Evolutionary conservation across 2,113 vertebrate genomes (phyloP).

Genomic region (Mus spicilegus): DNA sequence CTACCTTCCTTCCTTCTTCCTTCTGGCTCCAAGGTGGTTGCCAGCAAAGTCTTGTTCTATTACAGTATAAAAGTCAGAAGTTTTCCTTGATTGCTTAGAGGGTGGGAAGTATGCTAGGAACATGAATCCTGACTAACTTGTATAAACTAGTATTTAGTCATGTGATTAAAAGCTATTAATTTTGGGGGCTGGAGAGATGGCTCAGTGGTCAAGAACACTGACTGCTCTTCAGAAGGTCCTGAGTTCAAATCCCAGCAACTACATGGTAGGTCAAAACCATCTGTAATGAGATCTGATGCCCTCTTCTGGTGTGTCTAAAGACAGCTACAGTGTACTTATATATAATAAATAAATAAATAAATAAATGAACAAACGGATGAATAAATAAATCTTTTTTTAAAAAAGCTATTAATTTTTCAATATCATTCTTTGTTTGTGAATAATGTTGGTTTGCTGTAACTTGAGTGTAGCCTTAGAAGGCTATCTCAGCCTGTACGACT

Average conservation of each 20-base stretch:
- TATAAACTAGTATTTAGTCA: not conserved
- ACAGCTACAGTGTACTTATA: too few relatives aligned
- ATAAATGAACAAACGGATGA: too few relatives aligned
- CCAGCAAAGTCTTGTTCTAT: not conserved
- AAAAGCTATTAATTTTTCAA: not conserved
- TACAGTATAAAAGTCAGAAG: too few relatives aligned
- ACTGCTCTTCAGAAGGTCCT: too few relatives aligned
- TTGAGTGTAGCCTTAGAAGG: not conserved
- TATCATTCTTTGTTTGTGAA: not conserved
- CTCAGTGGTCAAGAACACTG: too few relatives aligned
- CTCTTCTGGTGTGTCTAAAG: too few relatives aligned
- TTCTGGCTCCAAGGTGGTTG: not conserved
- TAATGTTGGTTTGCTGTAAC: slow-evolving; percentile 1
- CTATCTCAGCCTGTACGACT: not conserved
- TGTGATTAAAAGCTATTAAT: not conserved
- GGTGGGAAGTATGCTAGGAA: not conserved
- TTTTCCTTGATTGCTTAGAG: not conserved
- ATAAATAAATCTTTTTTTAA: not conserved
- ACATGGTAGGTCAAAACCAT: too few relatives aligned
- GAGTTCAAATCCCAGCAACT: too few relatives aligned
- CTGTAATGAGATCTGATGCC: too few relatives aligned
- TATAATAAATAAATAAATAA: too few relatives aligned
- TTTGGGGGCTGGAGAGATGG: too few relatives aligned
- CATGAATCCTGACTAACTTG: not conserved
- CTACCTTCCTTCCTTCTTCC: not conserved